phyloP scores from a whole-genome alignment of 2,113 vertebrate genomes.

The Opisthocomus hoazin region DNA sequence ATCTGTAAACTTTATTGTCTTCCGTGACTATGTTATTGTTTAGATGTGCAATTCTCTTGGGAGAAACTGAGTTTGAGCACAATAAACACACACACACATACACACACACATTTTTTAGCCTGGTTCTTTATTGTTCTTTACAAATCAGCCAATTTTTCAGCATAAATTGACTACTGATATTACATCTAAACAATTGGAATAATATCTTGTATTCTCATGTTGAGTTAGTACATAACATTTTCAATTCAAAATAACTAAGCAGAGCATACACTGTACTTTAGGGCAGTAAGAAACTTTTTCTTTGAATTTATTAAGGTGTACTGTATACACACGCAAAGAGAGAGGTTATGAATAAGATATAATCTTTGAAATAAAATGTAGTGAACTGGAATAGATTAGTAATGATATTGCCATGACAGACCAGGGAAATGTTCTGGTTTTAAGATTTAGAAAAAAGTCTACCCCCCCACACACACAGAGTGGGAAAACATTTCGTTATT shows the following conservation, averaged over 20 bases:
- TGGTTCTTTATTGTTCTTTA: not conserved
- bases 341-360: not conserved
- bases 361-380: not conserved
- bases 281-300: not conserved
- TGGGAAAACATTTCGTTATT: slow-evolving; percentile 13
- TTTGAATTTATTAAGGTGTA: not conserved
- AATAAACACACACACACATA: not conserved
- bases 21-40: not conserved
- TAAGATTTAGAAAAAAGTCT: not conserved
- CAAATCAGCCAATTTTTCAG: not conserved
- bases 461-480: not conserved
- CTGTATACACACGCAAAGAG: not conserved
- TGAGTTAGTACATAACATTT: not conserved
- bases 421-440: not conserved
- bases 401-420: not conserved
- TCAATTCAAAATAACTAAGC: not conserved
- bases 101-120: not conserved
- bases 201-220: not conserved
- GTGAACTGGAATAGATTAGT: not conserved
- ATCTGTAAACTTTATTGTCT: not conserved
- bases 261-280: not conserved
- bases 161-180: not conserved
- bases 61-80: not conserved
- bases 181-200: not conserved
- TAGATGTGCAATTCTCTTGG: not conserved